Evolutionary conservation across 1,140 invertebrate genomes (phyloP), one percentile per base, ranked within the genome.

Genomic region (Batillaria attramentaria): DNA sequence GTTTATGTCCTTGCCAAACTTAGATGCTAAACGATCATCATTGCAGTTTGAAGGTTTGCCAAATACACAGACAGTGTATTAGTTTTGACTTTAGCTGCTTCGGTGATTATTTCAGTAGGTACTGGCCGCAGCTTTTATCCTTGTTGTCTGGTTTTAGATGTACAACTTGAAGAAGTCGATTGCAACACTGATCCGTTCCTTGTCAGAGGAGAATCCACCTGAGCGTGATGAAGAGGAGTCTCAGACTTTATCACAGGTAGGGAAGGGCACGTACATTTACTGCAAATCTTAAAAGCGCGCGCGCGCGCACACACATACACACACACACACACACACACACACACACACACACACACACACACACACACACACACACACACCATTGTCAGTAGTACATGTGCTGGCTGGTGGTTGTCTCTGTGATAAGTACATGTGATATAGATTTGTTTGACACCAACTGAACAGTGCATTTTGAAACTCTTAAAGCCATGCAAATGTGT

Each of bases 191-290:
- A 82, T 87, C 13, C 75, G 81, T 60, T 84, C 84, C 28, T 50
- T 88, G 33, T 86, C 81, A 4, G 87, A 87, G 68, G 87, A 88
- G 66, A 88, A 87, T 65, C 84, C 82, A 42, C 81, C 79, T 31
- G 54, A 75, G 1, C 18, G 10, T 8, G 77, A 82, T 1, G 78
- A 79, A 0, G 84, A 83, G 0, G 77, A 78, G 24, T 31, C 75
- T 5, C 54, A 72, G 28, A n/a, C 50, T 8, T 20, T 65, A 28
- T 35, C 69, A 13, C 65, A 68, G 77, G 75, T 77, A 46, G 43
- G 75, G n/a, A n/a, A n/a, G n/a, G n/a, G n/a, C n/a, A n/a, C n/a
- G n/a, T n/a, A n/a, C n/a, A n/a, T n/a, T n/a, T n/a, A n/a, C n/a
- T n/a, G n/a, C n/a, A n/a, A n/a, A n/a, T n/a, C n/a, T n/a, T n/a